Evolutionary conservation across 2,888 invertebrate species (phyloP).

Genomic region (Lithophane socia): DNA sequence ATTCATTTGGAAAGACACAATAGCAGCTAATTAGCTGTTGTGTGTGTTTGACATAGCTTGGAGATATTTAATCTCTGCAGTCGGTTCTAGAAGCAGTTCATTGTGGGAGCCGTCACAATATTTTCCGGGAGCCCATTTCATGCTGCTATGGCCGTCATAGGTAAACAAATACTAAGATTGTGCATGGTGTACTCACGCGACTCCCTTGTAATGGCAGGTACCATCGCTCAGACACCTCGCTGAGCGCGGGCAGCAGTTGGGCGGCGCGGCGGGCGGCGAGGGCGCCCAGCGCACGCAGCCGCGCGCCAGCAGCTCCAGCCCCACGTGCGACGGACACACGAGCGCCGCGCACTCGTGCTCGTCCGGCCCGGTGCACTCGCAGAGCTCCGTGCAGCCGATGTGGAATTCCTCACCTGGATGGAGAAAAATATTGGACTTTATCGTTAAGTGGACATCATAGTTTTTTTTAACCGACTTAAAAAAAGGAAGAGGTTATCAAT

Average conservation of each 20-base stretch:
- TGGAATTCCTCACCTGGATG: slow-evolving; percentile 93
- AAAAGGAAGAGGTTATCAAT: no score
- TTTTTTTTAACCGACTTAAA: no score
- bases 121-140: no score
- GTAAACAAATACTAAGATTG: not conserved
- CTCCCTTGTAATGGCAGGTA: slow-evolving; percentile 94
- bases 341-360: slow-evolving; percentile 94
- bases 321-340: slow-evolving; percentile 95
- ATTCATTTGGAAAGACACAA: no score
- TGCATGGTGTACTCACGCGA: slow-evolving; percentile 80
- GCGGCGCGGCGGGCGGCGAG: slow-evolving; percentile 93
- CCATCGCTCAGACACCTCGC: slow-evolving; percentile 95
- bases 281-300: slow-evolving; percentile 97
- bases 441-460: not conserved
- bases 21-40: no score
- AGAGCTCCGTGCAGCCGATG: slow-evolving; percentile 95
- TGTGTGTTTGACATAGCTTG: no score
- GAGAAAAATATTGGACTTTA: not conserved
- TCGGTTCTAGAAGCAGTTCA: no score
- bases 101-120: no score
- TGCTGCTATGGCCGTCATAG: no score
- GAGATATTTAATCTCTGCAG: no score
- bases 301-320: slow-evolving; percentile 95
- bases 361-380: slow-evolving; percentile 93
- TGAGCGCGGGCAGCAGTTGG: slow-evolving; percentile 95